Percentiles rank a stretch among this genome's conserved stretches.
Conservation (phyloP, 2,797 vertebrate species). For the Catharus ustulatus region DNA sequence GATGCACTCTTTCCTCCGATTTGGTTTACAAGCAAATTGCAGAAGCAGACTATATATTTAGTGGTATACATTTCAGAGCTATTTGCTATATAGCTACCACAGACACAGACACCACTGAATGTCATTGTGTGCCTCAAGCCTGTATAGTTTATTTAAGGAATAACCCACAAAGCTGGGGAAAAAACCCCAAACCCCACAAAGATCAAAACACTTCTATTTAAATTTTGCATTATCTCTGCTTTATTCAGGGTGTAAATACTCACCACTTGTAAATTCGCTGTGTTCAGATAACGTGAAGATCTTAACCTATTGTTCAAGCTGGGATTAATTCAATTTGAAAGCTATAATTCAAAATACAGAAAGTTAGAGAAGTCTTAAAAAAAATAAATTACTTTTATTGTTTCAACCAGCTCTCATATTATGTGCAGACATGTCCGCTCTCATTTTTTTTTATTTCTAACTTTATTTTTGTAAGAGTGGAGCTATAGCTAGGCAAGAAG, state of each 20-base stretch:
- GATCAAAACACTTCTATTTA: neutral
- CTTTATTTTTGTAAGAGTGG: neutral
- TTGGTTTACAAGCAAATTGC: neutral
- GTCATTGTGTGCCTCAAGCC: neutral
- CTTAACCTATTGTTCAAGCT: neutral
- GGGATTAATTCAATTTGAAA: neutral
- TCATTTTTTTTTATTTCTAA: neutral
- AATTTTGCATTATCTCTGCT: constrained; percentile 18
- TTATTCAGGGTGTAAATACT: neutral
- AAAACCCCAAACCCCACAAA: neutral
- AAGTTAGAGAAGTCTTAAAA: neutral
- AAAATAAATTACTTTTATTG: neutral
- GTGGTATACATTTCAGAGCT: neutral
- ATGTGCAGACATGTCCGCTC: neutral
- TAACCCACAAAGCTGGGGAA: neutral
- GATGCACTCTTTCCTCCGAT: neutral
- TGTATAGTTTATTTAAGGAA: constrained; percentile 2
- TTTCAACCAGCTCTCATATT: neutral
- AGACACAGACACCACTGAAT: neutral
- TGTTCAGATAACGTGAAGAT: neutral
- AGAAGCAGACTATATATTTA: neutral
- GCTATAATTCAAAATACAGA: neutral
- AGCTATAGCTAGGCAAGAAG: neutral
- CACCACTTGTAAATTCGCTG: neutral
- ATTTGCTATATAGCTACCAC: neutral